phyloP scores from a whole-genome alignment of 2,113 vertebrate species.

The Syngnathus typhle region DNA sequence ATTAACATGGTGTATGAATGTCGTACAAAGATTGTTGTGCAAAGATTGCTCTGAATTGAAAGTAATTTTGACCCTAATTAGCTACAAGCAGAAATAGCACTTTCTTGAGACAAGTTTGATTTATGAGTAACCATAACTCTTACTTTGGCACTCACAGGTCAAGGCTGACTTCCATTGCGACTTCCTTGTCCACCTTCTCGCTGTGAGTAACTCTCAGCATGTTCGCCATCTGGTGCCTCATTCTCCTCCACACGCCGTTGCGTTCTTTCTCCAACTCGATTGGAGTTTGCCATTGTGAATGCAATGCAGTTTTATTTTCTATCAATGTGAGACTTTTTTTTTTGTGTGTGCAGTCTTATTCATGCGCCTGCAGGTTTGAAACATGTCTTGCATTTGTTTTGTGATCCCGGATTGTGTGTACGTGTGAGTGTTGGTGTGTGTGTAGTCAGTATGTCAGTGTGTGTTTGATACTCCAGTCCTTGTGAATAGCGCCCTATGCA shows the following conservation, averaged over 20 bases:
- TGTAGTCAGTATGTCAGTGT: conserved; percentile 16
- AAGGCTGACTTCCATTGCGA: conserved; percentile 21
- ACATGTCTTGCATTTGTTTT: conserved; percentile 6
- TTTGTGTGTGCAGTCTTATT: conserved; percentile 8
- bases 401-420: conserved; percentile 12
- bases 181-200: conserved; percentile 48
- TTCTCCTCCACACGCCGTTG: conserved; percentile 7
- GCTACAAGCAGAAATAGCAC: not conserved
- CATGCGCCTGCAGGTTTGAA: conserved; percentile 38
- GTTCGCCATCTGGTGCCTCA: conserved; percentile 39
- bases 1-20: too few species aligned
- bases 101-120: not conserved
- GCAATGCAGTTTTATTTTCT: conserved; percentile 1
- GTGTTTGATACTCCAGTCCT: conserved; percentile 54
- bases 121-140: conserved; percentile 2
- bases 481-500: conserved; percentile 54
- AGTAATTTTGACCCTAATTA: not conserved
- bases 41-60: not conserved
- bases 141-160: conserved; percentile 39
- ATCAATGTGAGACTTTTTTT: conserved; percentile 9
- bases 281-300: not conserved
- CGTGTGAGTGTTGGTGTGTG: conserved; percentile 11
- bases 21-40: not conserved
- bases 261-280: conserved; percentile 13
- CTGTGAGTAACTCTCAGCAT: conserved; percentile 46